Percentiles rank a stretch among this genome's conserved stretches.
Conservation (phyloP, 64 coral and sea anemone species). For the Actinia tenebrosa region DNA sequence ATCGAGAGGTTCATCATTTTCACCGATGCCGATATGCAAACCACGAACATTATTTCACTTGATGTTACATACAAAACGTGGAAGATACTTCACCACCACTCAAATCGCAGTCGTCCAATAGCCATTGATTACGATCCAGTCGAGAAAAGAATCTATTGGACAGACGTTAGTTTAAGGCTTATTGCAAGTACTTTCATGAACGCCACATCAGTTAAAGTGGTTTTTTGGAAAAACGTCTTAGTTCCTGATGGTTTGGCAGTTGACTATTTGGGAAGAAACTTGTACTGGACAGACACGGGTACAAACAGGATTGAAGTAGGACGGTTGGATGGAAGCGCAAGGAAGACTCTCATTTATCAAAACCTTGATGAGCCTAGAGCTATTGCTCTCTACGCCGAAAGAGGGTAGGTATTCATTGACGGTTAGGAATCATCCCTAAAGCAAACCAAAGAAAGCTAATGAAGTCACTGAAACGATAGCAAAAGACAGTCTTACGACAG, state of each 20-base stretch:
- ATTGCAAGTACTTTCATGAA: slow-evolving; percentile 51
- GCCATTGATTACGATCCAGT: slow-evolving; percentile 65
- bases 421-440: too few species aligned
- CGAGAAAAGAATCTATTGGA: slow-evolving; percentile 55
- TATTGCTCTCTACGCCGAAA: slow-evolving; percentile 43
- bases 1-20: slow-evolving; percentile 31
- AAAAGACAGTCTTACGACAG: too few species aligned
- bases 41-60: slow-evolving; percentile 18
- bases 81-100: slow-evolving; percentile 16
- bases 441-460: too few species aligned
- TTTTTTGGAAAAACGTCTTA: slow-evolving; percentile 19
- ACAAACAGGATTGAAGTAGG: slow-evolving; percentile 66
- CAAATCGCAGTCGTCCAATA: slow-evolving; percentile 29
- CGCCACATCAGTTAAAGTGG: slow-evolving; percentile 8
- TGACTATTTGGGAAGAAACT: slow-evolving; percentile 34
- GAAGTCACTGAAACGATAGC: too few species aligned
- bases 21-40: slow-evolving; percentile 34
- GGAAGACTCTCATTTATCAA: slow-evolving; percentile 45
- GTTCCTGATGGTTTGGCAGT: slow-evolving; percentile 56
- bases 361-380: slow-evolving; percentile 69
- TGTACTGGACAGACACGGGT: slow-evolving; percentile 71
- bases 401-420: slow-evolving; percentile 29
- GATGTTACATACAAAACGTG: slow-evolving; percentile 22
- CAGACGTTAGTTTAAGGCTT: slow-evolving; percentile 34
- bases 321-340: slow-evolving; percentile 42